Percentiles rank a stretch among this genome's conserved stretches.
phyloP scores from a whole-genome alignment of 1,140 invertebrate species.

The Daktulosphaira vitifoliae region DNA sequence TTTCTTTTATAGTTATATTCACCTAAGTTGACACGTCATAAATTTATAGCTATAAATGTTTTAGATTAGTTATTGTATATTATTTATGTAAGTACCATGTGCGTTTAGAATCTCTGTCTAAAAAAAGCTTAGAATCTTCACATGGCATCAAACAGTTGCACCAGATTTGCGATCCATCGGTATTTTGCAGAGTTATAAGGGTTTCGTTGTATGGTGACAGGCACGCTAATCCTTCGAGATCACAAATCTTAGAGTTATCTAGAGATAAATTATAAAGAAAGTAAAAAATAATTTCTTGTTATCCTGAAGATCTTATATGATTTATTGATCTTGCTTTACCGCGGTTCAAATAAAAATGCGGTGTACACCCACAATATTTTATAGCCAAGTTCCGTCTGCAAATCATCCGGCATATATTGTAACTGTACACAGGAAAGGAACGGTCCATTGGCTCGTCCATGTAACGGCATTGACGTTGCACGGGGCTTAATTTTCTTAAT shows the following conservation, averaged over 20 bases:
- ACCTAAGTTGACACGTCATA: neutral
- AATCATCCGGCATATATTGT: constrained; percentile 56
- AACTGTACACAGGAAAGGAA: constrained; percentile 55
- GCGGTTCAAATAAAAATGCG: constrained; percentile 50
- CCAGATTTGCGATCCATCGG: constrained; percentile 23
- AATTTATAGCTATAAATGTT: too few species aligned
- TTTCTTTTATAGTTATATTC: neutral
- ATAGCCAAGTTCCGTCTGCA: constrained; percentile 52
- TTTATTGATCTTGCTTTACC: constrained; percentile 9
- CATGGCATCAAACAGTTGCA: constrained; percentile 45
- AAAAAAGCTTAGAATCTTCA: constrained; percentile 40
- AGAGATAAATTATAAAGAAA: neutral
- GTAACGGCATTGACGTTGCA: constrained; percentile 56
- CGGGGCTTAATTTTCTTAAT: constrained; percentile 45
- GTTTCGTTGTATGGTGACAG: constrained; percentile 37
- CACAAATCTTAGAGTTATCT: constrained; percentile 40
- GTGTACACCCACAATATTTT: constrained; percentile 53
- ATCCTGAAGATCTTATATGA: too few species aligned
- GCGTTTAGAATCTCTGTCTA: constrained; percentile 6
- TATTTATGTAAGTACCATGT: constrained; percentile 14
- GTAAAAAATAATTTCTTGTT: too few species aligned
- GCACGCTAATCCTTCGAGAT: constrained; percentile 44
- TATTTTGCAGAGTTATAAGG: constrained; percentile 35
- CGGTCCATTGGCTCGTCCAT: constrained; percentile 51
- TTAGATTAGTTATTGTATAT: too few species aligned